Evolutionary conservation across 2,113 vertebrate genomes (phyloP).

Genomic region (Rattus norvegicus): GRCr8 NC_086029.1:19312501-19313000

Average conservation of each 20-base stretch:
- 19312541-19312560: not conserved
- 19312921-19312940: not conserved
- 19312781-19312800: not conserved
- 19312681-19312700: not conserved
- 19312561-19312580: not conserved
- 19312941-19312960: no score
- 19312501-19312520: not conserved
- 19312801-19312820: not conserved
- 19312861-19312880: not conserved
- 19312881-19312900: not conserved
- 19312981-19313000: no score
- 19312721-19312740: not conserved
- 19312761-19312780: not conserved
- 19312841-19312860: not conserved
- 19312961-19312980: no score
- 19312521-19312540: slow-evolving; percentile 12
- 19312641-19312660: not conserved
- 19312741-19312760: not conserved
- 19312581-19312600: not conserved
- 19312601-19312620: not conserved
- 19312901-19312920: not conserved
- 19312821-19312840: not conserved
- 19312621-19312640: not conserved
- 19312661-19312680: not conserved
- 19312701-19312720: not conserved